phyloP scores from a whole-genome alignment of 64 coral and sea anemone genomes.

The Stichodactyla mertensii region DNA sequence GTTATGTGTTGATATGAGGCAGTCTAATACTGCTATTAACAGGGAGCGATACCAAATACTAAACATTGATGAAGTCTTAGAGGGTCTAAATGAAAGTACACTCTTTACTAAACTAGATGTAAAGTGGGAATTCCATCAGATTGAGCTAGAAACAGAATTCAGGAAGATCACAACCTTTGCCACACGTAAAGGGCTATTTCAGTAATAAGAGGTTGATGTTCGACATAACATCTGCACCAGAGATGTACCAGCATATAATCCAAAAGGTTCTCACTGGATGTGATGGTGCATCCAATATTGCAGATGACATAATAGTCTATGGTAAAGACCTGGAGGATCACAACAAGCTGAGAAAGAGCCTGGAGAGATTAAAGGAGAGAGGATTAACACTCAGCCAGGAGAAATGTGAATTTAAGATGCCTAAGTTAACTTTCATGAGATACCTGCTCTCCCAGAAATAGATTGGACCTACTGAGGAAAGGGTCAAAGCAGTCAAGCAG shows the following conservation, averaged over 20 bases:
- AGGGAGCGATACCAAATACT: not conserved
- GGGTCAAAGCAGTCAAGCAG: constrained; percentile 11
- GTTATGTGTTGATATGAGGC: too few species aligned
- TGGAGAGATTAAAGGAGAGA: constrained; percentile 26
- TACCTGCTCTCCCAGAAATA: constrained; percentile 28
- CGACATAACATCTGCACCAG: constrained; percentile 21
- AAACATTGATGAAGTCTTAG: not conserved
- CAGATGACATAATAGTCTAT: constrained; percentile 49
- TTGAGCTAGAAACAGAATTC: constrained; percentile 15
- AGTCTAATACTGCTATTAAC: not conserved
- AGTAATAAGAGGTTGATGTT: constrained; percentile 40
- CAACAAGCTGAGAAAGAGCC: not conserved
- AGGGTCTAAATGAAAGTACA: constrained; percentile 5
- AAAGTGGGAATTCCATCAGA: not conserved
- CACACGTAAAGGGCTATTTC: constrained; percentile 23
- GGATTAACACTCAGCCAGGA: constrained; percentile 19
- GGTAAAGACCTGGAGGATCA: constrained; percentile 28
- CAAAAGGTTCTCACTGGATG: constrained; percentile 15
- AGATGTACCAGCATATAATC: constrained; percentile 34
- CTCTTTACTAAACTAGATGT: not conserved
- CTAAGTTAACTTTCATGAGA: constrained; percentile 25
- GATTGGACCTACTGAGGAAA: constrained; percentile 28
- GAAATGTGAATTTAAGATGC: not conserved
- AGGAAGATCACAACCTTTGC: constrained; percentile 27
- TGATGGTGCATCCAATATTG: constrained; percentile 34